Evolutionary conservation across 2,888 invertebrate genomes (phyloP).

Genomic region (Achlya flavicornis): DNA sequence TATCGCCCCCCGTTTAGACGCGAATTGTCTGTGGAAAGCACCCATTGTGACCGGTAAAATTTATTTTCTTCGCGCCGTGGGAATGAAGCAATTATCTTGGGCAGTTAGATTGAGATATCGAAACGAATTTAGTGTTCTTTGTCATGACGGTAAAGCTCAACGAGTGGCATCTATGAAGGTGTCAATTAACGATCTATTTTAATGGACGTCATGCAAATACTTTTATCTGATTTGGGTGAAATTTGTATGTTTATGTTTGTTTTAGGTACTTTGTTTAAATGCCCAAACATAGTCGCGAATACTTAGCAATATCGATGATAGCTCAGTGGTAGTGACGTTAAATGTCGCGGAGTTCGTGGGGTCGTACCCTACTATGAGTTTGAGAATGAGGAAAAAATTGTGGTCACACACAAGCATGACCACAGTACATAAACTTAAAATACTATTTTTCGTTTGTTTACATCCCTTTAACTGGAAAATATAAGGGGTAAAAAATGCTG

Average conservation of each 20-base stretch:
- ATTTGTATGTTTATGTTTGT: background rate
- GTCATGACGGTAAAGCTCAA: slow-evolving; percentile 36
- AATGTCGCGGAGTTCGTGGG: too few relatives aligned
- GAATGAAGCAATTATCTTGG: slow-evolving; percentile 71
- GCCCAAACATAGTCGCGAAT: too few relatives aligned
- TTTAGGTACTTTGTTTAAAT: too few relatives aligned
- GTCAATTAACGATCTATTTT: slow-evolving; percentile 29
- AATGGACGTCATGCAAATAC: background rate
- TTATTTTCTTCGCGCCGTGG: slow-evolving; percentile 69
- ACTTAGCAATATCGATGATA: too few relatives aligned
- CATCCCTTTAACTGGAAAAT: too few relatives aligned
- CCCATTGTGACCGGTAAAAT: slow-evolving; percentile 72
- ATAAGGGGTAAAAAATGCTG: background rate
- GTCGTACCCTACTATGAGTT: too few relatives aligned
- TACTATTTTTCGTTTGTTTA: too few relatives aligned
- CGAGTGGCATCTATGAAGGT: slow-evolving; percentile 26
- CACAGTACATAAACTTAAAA: too few relatives aligned
- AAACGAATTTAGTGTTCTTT: slow-evolving; percentile 58
- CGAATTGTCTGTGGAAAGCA: slow-evolving; percentile 70
- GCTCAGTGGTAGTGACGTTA: too few relatives aligned
- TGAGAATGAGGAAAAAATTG: too few relatives aligned
- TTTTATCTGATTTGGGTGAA: background rate
- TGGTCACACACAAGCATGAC: too few relatives aligned
- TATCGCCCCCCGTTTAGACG: slow-evolving; percentile 68
- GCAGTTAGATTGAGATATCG: slow-evolving; percentile 61